phyloP scores from a whole-genome alignment of 2,797 vertebrate species.

The Peromyscus attwateri region DNA sequence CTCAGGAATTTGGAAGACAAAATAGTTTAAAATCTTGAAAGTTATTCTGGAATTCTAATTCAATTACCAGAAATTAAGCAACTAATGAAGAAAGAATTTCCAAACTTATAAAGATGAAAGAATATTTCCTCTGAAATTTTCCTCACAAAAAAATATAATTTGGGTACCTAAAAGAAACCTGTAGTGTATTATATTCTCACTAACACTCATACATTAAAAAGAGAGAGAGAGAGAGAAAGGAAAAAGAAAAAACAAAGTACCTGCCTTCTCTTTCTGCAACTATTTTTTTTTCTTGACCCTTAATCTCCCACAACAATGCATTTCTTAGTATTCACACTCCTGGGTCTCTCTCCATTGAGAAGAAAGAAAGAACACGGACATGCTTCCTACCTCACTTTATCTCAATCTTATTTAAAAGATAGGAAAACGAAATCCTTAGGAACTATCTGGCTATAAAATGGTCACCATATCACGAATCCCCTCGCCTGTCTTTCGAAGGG shows the following conservation, averaged over 20 bases:
- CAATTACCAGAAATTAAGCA: constrained; percentile 41
- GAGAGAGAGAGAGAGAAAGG: not conserved
- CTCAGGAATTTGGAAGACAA: not conserved
- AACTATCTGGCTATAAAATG: not conserved
- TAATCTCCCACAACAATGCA: not conserved
- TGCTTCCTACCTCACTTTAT: not conserved
- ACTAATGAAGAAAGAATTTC: not conserved
- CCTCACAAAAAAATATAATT: constrained; percentile 34
- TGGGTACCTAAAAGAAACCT: not conserved
- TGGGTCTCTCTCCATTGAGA: not conserved
- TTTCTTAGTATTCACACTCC: not conserved
- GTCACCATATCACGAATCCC: not conserved
- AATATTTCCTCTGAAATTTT: not conserved
- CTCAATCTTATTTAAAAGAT: not conserved
- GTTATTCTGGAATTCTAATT: constrained; percentile 11
- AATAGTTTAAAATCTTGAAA: not conserved
- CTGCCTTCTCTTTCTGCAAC: not conserved
- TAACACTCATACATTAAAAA: not conserved
- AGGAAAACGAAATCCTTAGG: not conserved
- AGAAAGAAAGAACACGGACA: accelerated
- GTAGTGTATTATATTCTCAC: not conserved
- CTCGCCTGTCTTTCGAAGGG: not conserved
- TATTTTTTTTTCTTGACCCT: not conserved
- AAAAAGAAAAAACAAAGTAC: not conserved
- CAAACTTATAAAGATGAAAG: not conserved